These are phyloP conservation scores for Eupithecia subfuscata DNA, from an alignment of 2,888 invertebrate species.

Conservation along the genomic window DNA sequence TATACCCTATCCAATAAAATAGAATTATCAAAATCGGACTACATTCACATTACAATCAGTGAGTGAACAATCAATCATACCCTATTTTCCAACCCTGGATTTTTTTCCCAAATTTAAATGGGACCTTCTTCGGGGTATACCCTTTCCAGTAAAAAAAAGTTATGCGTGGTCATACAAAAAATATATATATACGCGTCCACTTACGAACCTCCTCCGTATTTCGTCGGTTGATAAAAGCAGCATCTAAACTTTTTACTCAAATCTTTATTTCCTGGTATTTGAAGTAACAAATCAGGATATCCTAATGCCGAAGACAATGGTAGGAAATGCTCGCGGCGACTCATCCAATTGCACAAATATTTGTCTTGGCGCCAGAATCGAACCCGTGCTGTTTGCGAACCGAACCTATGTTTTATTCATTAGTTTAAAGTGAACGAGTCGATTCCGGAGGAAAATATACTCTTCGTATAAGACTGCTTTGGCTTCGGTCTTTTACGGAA, in stretches of 20 bases:
- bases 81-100: too few species aligned
- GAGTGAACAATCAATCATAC: too few species aligned
- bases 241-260: neutral
- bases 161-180: too few species aligned
- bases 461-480: neutral
- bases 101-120: too few species aligned
- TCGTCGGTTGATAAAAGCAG: too few species aligned
- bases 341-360: conserved; percentile 41
- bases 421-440: conserved; percentile 32
- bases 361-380: conserved; percentile 44
- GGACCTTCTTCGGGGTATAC: too few species aligned
- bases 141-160: too few species aligned
- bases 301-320: conserved; percentile 40
- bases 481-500: neutral
- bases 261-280: conserved; percentile 19
- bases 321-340: conserved; percentile 29
- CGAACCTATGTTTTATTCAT: conserved; percentile 43
- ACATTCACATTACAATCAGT: too few species aligned
- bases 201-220: too few species aligned
- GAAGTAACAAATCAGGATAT: conserved; percentile 36
- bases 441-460: conserved; percentile 3
- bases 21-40: too few species aligned
- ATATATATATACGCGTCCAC: too few species aligned
- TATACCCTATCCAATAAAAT: too few species aligned
- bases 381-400: conserved; percentile 39